Percentiles rank a stretch among this genome's conserved stretches.
Conservation (phyloP, 37 sponge, comb jelly and placozoan genomes). For the Beroe forskalii region DNA sequence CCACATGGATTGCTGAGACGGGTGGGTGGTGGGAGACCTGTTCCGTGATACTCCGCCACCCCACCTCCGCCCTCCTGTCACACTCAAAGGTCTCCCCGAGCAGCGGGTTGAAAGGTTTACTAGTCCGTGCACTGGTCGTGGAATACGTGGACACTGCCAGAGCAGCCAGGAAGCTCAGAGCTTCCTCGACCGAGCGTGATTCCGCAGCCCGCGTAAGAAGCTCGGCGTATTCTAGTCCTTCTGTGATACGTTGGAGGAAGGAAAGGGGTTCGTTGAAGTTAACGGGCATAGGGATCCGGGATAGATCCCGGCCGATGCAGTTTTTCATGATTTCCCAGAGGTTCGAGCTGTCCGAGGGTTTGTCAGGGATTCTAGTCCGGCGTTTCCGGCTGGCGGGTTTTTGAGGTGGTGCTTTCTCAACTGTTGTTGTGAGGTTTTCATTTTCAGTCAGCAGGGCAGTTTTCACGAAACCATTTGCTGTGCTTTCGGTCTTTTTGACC, state of each 20-base stretch:
- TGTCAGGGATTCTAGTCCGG: slow-evolving; percentile 71
- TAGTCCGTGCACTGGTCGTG: slow-evolving; percentile 69
- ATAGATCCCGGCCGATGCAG: slow-evolving; percentile 94
- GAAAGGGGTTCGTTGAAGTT: slow-evolving; percentile 97
- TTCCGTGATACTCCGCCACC: slow-evolving; percentile 89
- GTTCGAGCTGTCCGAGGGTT: slow-evolving; percentile 76
- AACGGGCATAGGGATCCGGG: slow-evolving; percentile 95
- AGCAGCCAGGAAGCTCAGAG: slow-evolving; percentile 77
- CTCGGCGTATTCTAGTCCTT: slow-evolving; percentile 80
- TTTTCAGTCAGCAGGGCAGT: not conserved
- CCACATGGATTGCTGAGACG: slow-evolving; percentile 85
- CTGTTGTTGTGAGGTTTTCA: too few relatives aligned
- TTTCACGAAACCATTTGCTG: not conserved
- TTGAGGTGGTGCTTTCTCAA: too few relatives aligned
- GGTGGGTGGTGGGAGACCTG: slow-evolving; percentile 99
- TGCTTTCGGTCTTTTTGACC: not conserved
- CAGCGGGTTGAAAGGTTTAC: slow-evolving; percentile 97
- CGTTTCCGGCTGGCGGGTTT: not conserved
- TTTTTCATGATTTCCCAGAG: slow-evolving; percentile 95
- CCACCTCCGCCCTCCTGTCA: slow-evolving; percentile 80
- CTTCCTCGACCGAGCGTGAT: slow-evolving; percentile 70
- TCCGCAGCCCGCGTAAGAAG: slow-evolving; percentile 78
- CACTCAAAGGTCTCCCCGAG: slow-evolving; percentile 93
- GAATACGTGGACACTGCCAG: slow-evolving; percentile 79
- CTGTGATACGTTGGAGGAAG: slow-evolving; percentile 83